Conservation (phyloP, 2,888 invertebrate species). For the Cryptocephalus primarius region DNA sequence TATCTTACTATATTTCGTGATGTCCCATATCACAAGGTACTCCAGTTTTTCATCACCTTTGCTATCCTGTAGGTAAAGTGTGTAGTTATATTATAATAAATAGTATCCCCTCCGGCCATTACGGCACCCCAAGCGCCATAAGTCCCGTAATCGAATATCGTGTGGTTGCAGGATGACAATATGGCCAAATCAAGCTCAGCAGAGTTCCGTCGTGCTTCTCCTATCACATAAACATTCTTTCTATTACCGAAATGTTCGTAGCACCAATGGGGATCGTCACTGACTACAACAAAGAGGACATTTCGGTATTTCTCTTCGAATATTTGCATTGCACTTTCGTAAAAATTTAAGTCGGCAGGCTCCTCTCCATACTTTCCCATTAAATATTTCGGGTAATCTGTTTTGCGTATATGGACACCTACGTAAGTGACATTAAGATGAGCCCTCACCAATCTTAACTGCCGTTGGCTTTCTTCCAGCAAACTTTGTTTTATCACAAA, state of each 20-base stretch:
- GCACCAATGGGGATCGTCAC: too few relatives aligned
- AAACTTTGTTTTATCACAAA: conserved; percentile 42
- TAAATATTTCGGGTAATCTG: conserved; percentile 44
- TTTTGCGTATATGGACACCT: conserved; percentile 23
- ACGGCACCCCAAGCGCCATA: too few relatives aligned
- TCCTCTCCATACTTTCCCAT: conserved; percentile 40
- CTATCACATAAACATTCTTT: conserved; percentile 26
- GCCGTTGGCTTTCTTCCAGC: conserved; percentile 36
- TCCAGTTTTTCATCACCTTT: too few relatives aligned
- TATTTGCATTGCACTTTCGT: conserved; percentile 36
- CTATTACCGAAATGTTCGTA: conserved; percentile 35
- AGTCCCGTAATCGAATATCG: too few relatives aligned
- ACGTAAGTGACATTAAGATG: conserved; percentile 45
- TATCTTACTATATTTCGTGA: too few relatives aligned
- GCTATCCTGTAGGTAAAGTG: too few relatives aligned
- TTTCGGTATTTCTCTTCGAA: conserved; percentile 34
- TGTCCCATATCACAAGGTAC: too few relatives aligned
- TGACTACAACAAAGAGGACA: conserved; percentile 29
- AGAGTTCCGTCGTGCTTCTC: not conserved
- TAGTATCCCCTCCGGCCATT: too few relatives aligned
- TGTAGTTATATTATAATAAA: too few relatives aligned
- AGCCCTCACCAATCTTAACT: conserved; percentile 22
- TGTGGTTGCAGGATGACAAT: too few relatives aligned
- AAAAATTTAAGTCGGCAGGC: conserved; percentile 35
- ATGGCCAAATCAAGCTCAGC: too few relatives aligned